A percentile compares a stretch with the other conserved stretches of the same genome.
These are phyloP conservation scores for Drosophila subquinaria DNA, from an alignment of 2,888 invertebrate species.

Conservation along the genomic window DNA sequence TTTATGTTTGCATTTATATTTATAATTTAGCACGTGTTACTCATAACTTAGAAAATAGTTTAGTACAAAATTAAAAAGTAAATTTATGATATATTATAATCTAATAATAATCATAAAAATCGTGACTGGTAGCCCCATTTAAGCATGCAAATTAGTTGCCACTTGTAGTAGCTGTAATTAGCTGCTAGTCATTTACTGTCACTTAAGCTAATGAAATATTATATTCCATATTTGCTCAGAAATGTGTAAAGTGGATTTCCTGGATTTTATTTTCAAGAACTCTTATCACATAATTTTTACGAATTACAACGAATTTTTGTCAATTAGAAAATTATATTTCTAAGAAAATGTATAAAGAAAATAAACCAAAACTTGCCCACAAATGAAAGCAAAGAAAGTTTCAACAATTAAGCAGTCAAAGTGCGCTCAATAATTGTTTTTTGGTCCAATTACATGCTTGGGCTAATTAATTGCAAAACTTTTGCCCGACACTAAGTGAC, in stretches of 20 bases:
- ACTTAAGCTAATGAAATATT: background rate
- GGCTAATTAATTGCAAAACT: slow-evolving; percentile 52
- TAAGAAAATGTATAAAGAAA: background rate
- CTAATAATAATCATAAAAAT: background rate
- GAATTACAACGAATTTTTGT: background rate
- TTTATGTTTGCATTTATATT: background rate
- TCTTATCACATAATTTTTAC: slow-evolving; percentile 3
- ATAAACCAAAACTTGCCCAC: background rate
- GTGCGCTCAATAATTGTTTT: background rate
- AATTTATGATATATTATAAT: too few species aligned
- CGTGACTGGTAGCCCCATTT: background rate
- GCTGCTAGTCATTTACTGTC: background rate
- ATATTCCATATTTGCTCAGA: background rate
- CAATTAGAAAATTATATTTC: slow-evolving; percentile 2
- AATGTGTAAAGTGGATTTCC: background rate
- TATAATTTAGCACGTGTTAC: background rate
- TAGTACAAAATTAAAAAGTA: too few species aligned
- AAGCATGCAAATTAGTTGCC: background rate
- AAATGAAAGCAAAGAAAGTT: slow-evolving; percentile 23
- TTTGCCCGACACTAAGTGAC: slow-evolving; percentile 4
- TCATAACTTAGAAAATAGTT: background rate
- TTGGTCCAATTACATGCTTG: slow-evolving; percentile 47
- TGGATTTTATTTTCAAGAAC: background rate
- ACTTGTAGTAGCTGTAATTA: slow-evolving; percentile 5
- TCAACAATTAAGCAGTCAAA: slow-evolving; percentile 8